These are phyloP conservation scores for Passer domesticus DNA, from an alignment of 2,113 vertebrate species.

Conservation along the genomic window DNA sequence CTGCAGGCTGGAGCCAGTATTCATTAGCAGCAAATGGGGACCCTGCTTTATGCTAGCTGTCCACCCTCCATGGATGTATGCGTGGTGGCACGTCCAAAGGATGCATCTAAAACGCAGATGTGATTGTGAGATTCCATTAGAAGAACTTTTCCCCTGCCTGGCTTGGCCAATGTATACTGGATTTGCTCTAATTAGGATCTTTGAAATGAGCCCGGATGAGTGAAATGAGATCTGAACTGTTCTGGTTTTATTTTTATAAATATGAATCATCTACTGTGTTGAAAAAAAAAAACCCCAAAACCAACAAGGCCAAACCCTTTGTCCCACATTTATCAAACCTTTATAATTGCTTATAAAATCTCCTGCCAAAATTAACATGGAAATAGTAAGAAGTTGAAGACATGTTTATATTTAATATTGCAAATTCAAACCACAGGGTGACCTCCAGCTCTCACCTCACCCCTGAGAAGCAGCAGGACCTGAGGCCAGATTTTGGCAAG, in stretches of 20 bases:
- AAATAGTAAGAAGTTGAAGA: background rate
- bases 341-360: background rate
- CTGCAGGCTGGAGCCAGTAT: background rate
- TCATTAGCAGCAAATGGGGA: background rate
- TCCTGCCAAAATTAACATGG: background rate
- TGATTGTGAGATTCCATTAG: background rate
- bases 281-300: background rate
- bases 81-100: background rate
- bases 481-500: background rate
- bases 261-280: background rate
- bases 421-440: background rate
- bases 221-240: background rate
- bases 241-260: slow-evolving; percentile 26
- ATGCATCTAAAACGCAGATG: background rate
- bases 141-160: background rate
- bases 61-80: background rate
- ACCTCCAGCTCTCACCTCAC: background rate
- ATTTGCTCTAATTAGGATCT: slow-evolving; percentile 20
- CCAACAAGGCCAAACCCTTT: background rate
- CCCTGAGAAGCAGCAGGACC: background rate
- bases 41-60: background rate
- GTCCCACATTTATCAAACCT: background rate
- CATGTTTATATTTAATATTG: background rate
- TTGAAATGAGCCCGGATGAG: background rate
- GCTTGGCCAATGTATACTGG: background rate